phyloP scores from a whole-genome alignment of 2,797 vertebrate genomes.

The Halcyon smyrnensis region DNA sequence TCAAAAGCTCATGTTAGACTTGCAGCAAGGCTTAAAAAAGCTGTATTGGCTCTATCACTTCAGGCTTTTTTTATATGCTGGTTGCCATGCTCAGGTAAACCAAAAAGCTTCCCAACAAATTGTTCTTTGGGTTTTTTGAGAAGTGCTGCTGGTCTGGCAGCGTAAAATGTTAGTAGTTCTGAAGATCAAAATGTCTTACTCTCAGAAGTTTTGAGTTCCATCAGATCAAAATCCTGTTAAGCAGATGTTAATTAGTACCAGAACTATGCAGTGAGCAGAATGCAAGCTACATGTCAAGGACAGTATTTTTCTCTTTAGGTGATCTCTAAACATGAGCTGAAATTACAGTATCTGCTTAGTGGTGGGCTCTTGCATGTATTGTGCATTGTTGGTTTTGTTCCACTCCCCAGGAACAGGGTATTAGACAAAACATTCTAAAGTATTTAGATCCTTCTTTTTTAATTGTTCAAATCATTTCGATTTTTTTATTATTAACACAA shows the following conservation, averaged over 20 bases:
- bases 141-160: neutral
- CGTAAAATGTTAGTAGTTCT: neutral
- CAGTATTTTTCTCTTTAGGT: neutral
- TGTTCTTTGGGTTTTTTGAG: neutral
- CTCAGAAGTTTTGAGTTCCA: neutral
- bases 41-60: neutral
- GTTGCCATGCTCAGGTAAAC: neutral
- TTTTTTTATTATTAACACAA: neutral
- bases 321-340: neutral
- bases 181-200: neutral
- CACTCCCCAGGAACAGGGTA: neutral
- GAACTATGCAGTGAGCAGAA: neutral
- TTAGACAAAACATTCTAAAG: neutral
- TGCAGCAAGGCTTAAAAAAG: neutral
- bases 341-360: neutral
- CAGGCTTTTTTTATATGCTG: neutral
- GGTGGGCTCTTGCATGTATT: neutral
- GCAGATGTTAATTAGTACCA: neutral
- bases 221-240: neutral
- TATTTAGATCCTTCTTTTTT: neutral
- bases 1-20: neutral
- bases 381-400: neutral
- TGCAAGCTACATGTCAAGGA: neutral
- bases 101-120: neutral
- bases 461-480: neutral